Evolutionary conservation across 2,797 vertebrate genomes (phyloP).

Genomic region (Gorsachius magnificus): DNA sequence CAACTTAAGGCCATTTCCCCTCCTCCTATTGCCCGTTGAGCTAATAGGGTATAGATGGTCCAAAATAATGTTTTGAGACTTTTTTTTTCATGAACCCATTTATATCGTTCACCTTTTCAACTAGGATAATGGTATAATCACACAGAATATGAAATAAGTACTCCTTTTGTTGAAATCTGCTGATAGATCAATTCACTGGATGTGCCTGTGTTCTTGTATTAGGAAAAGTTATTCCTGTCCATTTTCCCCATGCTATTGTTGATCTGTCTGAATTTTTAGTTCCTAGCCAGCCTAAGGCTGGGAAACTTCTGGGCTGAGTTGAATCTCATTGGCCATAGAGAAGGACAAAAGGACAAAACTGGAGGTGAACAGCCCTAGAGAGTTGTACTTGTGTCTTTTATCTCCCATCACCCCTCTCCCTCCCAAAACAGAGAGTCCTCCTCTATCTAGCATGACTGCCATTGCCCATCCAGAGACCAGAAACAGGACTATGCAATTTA

Average conservation of each 20-base stretch:
- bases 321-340: not conserved
- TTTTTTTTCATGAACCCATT: not conserved
- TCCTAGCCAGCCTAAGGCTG: not conserved
- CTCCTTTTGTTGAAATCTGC: not conserved
- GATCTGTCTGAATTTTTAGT: not conserved
- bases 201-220: not conserved
- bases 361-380: not conserved
- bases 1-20: too few species aligned
- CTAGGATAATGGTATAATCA: not conserved
- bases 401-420: not conserved
- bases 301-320: not conserved
- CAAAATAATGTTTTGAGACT: not conserved
- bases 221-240: not conserved
- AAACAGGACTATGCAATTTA: not conserved
- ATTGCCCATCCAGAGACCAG: not conserved
- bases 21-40: too few species aligned
- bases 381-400: not conserved
- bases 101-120: not conserved
- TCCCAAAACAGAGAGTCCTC: not conserved
- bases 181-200: not conserved
- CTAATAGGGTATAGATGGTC: not conserved
- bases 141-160: not conserved
- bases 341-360: not conserved
- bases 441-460: not conserved
- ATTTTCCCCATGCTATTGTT: not conserved